Base-by-base conservation (phyloP, 1,140 invertebrate genomes). In the Brachionus koreanus region DNA sequence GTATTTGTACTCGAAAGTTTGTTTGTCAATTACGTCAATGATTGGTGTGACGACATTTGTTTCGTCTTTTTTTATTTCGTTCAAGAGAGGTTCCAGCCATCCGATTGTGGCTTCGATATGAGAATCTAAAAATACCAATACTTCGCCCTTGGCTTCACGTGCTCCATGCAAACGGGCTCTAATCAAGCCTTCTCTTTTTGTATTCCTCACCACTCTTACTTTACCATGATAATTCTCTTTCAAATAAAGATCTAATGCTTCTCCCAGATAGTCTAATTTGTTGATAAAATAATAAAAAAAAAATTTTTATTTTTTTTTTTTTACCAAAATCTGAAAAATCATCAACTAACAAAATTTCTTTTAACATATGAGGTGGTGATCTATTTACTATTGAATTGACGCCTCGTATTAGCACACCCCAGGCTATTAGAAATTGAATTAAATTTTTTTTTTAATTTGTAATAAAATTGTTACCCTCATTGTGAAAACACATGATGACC, bases 111-210 rank as follows among this genome's bases (percentile, higher is more conserved):
- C 57, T 88, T 98, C 97, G 89, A 95, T 96, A 89, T 98, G 97
- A 19, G 95, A 97, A 89, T 98, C 97, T 63, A 98, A 91, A 89
- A 97, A 98, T 10, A 96, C 97, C 25, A 98, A 90, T 0, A 98
- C 94, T 0, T 93, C 91, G 0, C 92, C 95, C 57, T 91, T 93
- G 46, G 96, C 95, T 83, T 92, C 91, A 35, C 91, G 88, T 5
- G 95, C 94, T 4, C 96, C 93, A 74, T 95, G 86, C 9, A 98
- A 89, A 82, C 97, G 90, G 0, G 96, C 96, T 83, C 96, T 91
- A 84, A 98, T 98, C 83, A 98, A 90, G n/a, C 96, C 97, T 87
- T 93, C 92, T 19, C 95, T 90, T 82, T 91, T 87, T 1, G 89
- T 85, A 72, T 95, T 85, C 83, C 93, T 91, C n/a, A 79, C n/a